Percentiles rank a stretch among this genome's conserved stretches.
Evolutionary conservation across 2,888 invertebrate species (phyloP).

Genomic region (Drosophila merina): DNA sequence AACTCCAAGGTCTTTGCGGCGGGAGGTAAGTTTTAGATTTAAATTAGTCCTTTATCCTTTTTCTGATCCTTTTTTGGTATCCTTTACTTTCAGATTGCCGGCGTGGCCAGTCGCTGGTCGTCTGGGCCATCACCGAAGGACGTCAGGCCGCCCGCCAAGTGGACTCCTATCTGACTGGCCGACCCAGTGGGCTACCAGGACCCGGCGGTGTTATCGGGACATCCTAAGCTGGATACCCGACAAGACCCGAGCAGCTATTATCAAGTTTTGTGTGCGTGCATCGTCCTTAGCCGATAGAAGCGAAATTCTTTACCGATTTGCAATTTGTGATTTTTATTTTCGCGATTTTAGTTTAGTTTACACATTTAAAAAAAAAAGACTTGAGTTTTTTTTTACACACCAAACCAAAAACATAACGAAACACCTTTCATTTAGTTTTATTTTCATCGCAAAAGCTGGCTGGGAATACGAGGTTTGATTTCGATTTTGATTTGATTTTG

Average conservation of each 20-base stretch:
- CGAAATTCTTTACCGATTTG: slow-evolving; percentile 56
- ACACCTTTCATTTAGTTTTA: slow-evolving; percentile 54
- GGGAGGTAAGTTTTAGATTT: slow-evolving; percentile 88
- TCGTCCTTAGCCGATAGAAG: slow-evolving; percentile 66
- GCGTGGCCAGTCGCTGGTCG: slow-evolving; percentile 98
- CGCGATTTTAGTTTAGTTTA: slow-evolving; percentile 76
- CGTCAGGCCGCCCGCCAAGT: slow-evolving; percentile 98
- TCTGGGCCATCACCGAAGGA: slow-evolving; percentile 99
- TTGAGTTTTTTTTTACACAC: slow-evolving; percentile 73
- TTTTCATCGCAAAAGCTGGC: slow-evolving; percentile 44
- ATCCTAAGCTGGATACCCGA: slow-evolving; percentile 54
- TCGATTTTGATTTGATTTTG: background rate
- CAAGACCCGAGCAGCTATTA: slow-evolving; percentile 13
- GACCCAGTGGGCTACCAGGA: slow-evolving; percentile 92
- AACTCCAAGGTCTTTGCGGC: slow-evolving; percentile 96
- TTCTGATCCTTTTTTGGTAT: background rate
- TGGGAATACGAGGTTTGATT: slow-evolving; percentile 13
- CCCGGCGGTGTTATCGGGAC: slow-evolving; percentile 92
- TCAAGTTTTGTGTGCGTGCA: slow-evolving; percentile 62
- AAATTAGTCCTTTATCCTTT: background rate
- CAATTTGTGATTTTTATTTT: slow-evolving; percentile 77
- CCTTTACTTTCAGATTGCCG: slow-evolving; percentile 91
- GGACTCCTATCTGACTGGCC: slow-evolving; percentile 92
- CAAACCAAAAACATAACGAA: slow-evolving; percentile 49
- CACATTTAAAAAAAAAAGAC: slow-evolving; percentile 62